phyloP scores from a whole-genome alignment of 2,888 invertebrate genomes.

The Mimas tiliae region DNA sequence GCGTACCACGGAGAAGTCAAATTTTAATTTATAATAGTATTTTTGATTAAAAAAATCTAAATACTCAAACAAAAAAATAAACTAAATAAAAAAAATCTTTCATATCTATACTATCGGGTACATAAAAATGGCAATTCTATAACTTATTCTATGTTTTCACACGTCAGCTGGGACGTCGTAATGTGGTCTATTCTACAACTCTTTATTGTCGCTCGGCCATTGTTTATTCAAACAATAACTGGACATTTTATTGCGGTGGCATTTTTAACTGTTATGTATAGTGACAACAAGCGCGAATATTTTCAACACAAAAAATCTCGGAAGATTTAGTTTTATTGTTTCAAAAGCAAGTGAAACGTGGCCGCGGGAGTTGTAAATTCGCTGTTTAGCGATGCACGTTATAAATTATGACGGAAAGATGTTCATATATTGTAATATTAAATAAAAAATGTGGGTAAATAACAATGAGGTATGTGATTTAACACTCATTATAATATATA shows the following conservation, averaged over 20 bases:
- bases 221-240: slow-evolving; percentile 83
- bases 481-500: slow-evolving; percentile 33
- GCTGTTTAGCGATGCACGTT: slow-evolving; percentile 51
- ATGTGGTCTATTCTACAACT: slow-evolving; percentile 67
- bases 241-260: slow-evolving; percentile 71
- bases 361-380: slow-evolving; percentile 59
- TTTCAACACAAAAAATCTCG: slow-evolving; percentile 6
- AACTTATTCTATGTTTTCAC: slow-evolving; percentile 66
- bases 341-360: slow-evolving; percentile 53
- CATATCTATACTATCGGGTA: no score
- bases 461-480: slow-evolving; percentile 52
- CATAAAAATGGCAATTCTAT: slow-evolving; percentile 32
- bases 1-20: neutral
- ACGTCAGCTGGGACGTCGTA: slow-evolving; percentile 66
- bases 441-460: slow-evolving; percentile 46
- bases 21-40: no score
- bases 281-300: slow-evolving; percentile 32
- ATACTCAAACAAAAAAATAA: no score
- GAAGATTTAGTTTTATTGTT: slow-evolving; percentile 57
- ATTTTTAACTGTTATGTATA: slow-evolving; percentile 76
- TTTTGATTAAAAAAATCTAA: no score
- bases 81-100: no score
- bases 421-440: slow-evolving; percentile 49
- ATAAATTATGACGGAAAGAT: slow-evolving; percentile 56
- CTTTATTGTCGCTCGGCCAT: slow-evolving; percentile 71